phyloP scores from a whole-genome alignment of 1,140 invertebrate genomes.

The Dryas iulia region DNA sequence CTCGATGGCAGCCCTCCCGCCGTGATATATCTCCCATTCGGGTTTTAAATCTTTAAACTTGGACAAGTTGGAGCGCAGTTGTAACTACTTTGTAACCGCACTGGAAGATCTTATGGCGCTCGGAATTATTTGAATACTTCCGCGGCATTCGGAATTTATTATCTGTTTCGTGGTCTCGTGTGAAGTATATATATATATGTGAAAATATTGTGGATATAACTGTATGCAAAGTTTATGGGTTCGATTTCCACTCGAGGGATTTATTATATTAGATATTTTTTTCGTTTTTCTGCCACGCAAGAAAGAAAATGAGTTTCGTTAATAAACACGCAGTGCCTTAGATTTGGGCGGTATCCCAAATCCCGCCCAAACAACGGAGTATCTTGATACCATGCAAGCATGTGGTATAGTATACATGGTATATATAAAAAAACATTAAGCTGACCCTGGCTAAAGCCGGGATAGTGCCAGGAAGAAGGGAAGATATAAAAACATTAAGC shows the following conservation, averaged over 20 bases:
- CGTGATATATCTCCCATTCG: neutral
- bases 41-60: slow-evolving; percentile 47
- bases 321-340: no score
- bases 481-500: no score
- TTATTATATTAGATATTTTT: neutral
- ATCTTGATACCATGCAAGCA: no score
- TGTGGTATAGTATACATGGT: no score
- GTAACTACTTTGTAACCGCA: slow-evolving; percentile 33
- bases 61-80: slow-evolving; percentile 32
- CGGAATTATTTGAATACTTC: neutral
- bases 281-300: no score
- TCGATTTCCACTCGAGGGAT: neutral
- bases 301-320: no score
- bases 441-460: no score
- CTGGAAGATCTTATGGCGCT: slow-evolving; percentile 5
- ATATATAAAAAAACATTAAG: no score
- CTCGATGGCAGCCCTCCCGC: neutral
- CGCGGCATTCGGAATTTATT: neutral
- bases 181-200: neutral
- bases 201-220: neutral
- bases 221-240: neutral
- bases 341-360: no score
- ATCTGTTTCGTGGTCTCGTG: neutral
- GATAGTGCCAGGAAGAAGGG: no score
- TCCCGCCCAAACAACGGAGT: no score